Evolutionary conservation across 2,797 vertebrate species (phyloP).

Genomic region (Falco columbarius): DNA sequence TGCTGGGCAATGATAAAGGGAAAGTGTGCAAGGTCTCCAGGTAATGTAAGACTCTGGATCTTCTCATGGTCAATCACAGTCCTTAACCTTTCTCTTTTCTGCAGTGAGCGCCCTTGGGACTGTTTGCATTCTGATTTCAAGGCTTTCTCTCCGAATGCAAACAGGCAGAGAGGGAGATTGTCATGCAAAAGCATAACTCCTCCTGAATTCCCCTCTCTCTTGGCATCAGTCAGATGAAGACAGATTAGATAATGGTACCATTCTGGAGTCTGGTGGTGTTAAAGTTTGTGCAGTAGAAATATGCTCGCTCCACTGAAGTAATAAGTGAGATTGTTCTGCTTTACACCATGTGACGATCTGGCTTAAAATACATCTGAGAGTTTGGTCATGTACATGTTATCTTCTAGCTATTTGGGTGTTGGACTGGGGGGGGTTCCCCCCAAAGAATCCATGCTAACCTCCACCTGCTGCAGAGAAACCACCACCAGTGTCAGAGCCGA

Average conservation of each 20-base stretch:
- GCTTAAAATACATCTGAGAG: not conserved
- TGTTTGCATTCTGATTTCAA: not conserved
- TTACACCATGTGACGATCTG: not conserved
- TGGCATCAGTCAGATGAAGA: not conserved
- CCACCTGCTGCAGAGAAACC: accelerated
- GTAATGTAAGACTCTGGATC: not conserved
- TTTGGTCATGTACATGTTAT: not conserved
- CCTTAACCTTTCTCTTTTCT: not conserved
- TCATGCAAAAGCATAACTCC: not conserved
- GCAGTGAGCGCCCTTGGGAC: not conserved
- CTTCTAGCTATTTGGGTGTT: not conserved
- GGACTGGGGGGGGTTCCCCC: not conserved
- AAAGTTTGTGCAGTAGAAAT: not conserved
- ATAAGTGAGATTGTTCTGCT: not conserved
- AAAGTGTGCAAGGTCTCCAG: not conserved
- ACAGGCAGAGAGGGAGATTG: not conserved
- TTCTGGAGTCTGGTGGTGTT: not conserved
- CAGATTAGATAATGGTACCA: not conserved
- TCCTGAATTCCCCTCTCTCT: not conserved
- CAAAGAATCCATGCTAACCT: not conserved
- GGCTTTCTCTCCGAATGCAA: not conserved
- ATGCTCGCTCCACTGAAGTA: not conserved
- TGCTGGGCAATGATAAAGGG: not conserved
- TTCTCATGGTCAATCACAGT: not conserved
- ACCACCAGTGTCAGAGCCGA: accelerated